A percentile compares a stretch with the other conserved stretches of the same genome.
phyloP scores from a whole-genome alignment of 1,140 invertebrate species.

The Chrysopa pallens region DNA sequence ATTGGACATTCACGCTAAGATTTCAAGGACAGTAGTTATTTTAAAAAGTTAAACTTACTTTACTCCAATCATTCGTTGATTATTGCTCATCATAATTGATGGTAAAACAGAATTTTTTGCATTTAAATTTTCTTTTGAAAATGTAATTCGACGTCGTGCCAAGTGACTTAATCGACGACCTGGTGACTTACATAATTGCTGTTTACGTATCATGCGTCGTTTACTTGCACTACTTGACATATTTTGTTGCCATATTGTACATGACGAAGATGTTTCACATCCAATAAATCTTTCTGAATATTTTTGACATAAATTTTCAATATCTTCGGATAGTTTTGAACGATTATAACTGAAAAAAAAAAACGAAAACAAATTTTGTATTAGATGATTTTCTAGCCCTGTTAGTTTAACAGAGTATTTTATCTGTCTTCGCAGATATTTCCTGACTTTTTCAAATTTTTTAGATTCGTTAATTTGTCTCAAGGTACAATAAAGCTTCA shows the following conservation, averaged over 20 bases:
- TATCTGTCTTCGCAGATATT: no score
- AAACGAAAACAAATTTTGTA: constrained; percentile 1
- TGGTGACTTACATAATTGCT: constrained; percentile 29
- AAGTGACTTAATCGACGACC: constrained; percentile 45
- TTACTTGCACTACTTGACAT: constrained; percentile 33
- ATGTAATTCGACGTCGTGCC: constrained; percentile 39
- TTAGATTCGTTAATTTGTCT: no score
- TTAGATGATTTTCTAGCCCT: neutral
- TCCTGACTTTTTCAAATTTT: no score
- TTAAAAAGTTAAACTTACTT: no score
- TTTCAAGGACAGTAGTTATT: no score
- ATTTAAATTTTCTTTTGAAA: constrained; percentile 32
- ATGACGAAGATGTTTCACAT: constrained; percentile 43
- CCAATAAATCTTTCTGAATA: constrained; percentile 41
- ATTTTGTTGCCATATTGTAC: constrained; percentile 32
- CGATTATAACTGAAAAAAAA: constrained; percentile 39
- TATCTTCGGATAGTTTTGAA: constrained; percentile 35
- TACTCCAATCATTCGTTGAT: constrained; percentile 18
- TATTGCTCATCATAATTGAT: no score
- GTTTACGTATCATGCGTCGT: constrained; percentile 27
- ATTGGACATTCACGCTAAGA: no score
- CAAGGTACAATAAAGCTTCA: no score
- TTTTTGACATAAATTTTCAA: constrained; percentile 35
- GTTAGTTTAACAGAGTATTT: no score
- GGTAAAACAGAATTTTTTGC: constrained; percentile 2